Evolutionary conservation across 2,113 vertebrate species (phyloP), one percentile per base, ranked within the genome.

Genomic region (Zapus hudsonius): DNA sequence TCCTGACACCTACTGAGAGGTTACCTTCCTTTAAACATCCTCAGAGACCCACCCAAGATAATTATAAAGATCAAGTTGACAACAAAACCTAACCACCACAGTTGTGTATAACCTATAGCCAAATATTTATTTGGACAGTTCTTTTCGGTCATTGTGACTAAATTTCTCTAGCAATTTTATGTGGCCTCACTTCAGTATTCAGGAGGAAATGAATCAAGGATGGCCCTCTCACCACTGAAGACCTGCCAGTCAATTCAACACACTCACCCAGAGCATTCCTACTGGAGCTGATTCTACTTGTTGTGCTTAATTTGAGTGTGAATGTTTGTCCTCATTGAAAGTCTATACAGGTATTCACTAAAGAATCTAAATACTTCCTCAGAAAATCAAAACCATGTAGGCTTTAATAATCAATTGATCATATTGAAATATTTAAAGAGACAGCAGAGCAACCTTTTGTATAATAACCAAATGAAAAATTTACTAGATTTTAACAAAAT

Each of bases 261-360:
- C 81, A 79, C 76, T 84, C 80, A 81, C 64, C 59, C 63, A 44
- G 66, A 84, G 55, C 67, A 76, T 86, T 95, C 42, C 59, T 87
- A 91, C 61, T 74, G 57, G 70, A 76, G 75, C 31, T 79, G 17
- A 17, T 74, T 69, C 76, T 92, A 69, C 63, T 38, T 73, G 40
- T n/a, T 84, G 63, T 66, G 36, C 40, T 82, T 80, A 64, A 76
- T 80, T 25, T 2, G 19, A 76, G 1, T 59, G 31, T 87, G 52
- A 69, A 81, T 76, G n/a, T 91, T 94, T 87, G 89, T 82, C 74
- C 79, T 27, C 0, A 4, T 52, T 66, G 57, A 70, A 84, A 81
- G 4, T 59, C 44, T 87, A 57, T 69, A 79, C 3, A 59, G 40
- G 9, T 59, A 63, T 19, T 59, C 22, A 73, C 17, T 84, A 61